phyloP scores from a whole-genome alignment of 2,888 invertebrate species.

The Calameuta idolon region DNA sequence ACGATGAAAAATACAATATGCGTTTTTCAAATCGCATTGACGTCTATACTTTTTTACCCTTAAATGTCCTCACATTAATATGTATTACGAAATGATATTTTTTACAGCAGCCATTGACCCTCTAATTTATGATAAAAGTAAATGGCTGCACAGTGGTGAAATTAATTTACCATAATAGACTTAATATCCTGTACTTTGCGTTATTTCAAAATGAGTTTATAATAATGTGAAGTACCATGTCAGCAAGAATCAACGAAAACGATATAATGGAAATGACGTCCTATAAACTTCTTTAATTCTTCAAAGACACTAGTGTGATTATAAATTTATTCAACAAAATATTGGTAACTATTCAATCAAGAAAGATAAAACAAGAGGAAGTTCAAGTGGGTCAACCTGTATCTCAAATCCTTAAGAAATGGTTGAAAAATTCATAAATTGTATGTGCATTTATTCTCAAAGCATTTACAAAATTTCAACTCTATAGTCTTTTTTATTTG shows the following conservation, averaged over 20 bases:
- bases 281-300: not conserved
- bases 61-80: not conserved
- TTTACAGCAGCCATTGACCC: not conserved
- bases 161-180: too few species aligned
- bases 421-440: not conserved
- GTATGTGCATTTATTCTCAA: not conserved
- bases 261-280: not conserved
- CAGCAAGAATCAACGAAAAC: not conserved
- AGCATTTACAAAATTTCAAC: not conserved
- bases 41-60: not conserved
- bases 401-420: not conserved
- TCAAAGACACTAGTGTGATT: not conserved
- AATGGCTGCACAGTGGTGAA: too few species aligned
- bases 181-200: too few species aligned
- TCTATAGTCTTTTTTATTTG: not conserved
- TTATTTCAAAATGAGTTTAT: too few species aligned
- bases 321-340: not conserved
- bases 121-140: too few species aligned
- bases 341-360: not conserved
- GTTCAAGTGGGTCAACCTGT: not conserved
- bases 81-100: not conserved
- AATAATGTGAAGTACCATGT: not conserved
- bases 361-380: not conserved
- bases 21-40: slow-evolving; percentile 4
- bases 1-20: not conserved